phyloP scores from a whole-genome alignment of 2,113 vertebrate genomes.

The cat (Felis catus) region DNA sequence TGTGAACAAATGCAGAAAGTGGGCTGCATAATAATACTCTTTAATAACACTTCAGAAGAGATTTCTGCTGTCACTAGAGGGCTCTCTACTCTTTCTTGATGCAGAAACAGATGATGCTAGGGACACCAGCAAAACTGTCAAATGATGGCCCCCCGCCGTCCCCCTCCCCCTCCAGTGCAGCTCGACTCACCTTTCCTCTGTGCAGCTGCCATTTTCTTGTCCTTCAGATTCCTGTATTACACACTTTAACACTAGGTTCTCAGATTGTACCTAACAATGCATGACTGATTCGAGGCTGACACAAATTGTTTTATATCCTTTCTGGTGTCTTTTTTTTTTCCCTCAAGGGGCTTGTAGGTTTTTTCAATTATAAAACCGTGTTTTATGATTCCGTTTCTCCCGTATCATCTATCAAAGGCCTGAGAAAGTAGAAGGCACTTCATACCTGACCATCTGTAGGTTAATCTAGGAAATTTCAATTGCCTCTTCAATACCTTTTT shows the following conservation, averaged over 20 bases:
- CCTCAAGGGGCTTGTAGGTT: background rate
- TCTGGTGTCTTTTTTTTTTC: background rate
- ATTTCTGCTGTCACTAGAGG: background rate
- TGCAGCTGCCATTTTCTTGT: background rate
- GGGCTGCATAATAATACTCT: background rate
- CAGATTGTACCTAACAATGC: background rate
- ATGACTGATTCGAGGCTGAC: background rate
- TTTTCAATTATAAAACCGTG: background rate
- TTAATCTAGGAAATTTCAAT: background rate
- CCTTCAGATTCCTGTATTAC: background rate
- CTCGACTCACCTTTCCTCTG: background rate
- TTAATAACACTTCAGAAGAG: background rate
- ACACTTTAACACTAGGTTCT: background rate
- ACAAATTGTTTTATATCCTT: background rate
- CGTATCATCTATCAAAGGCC: background rate
- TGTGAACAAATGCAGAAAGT: background rate
- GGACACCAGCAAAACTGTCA: background rate
- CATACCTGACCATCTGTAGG: background rate
- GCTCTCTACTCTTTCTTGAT: background rate
- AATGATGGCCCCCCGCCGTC: background rate
- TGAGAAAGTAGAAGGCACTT: background rate
- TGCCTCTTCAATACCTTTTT: background rate
- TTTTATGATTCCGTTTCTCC: background rate
- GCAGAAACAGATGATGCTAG: background rate
- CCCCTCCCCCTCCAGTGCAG: background rate